These are phyloP conservation scores for Platyscapa corneri DNA, from an alignment of 1,140 invertebrate species.

Conservation along the genomic window DNA sequence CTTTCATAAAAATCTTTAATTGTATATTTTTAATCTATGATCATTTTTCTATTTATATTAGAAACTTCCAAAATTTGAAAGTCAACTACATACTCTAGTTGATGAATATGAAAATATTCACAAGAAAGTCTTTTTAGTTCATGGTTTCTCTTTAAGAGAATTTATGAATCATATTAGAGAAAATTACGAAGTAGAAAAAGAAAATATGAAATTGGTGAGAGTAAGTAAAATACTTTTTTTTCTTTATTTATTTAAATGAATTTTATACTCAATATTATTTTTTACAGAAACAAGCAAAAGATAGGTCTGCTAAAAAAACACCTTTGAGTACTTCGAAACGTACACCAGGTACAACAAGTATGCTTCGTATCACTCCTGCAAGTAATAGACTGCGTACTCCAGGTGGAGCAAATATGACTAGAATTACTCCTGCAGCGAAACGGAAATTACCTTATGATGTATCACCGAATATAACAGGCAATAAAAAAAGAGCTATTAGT, in stretches of 20 bases:
- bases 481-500: slow-evolving; percentile 57
- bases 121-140: slow-evolving; percentile 75
- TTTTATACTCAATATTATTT: slow-evolving; percentile 10
- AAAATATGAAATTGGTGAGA: slow-evolving; percentile 66
- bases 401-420: slow-evolving; percentile 54
- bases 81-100: slow-evolving; percentile 75
- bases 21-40: not conserved
- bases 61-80: slow-evolving; percentile 80
- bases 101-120: slow-evolving; percentile 75
- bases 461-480: slow-evolving; percentile 57
- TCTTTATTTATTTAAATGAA: not conserved
- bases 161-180: slow-evolving; percentile 77
- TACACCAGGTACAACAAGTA: slow-evolving; percentile 59
- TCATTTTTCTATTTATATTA: slow-evolving; percentile 52
- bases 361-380: slow-evolving; percentile 55
- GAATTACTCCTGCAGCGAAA: slow-evolving; percentile 59
- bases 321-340: slow-evolving; percentile 63
- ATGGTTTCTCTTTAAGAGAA: slow-evolving; percentile 77
- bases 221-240: slow-evolving; percentile 51
- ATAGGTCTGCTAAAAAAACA: slow-evolving; percentile 65
- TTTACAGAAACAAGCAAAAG: slow-evolving; percentile 66
- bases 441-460: slow-evolving; percentile 63
- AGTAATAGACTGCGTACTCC: slow-evolving; percentile 58
- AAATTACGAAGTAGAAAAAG: slow-evolving; percentile 64
- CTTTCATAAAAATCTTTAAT: not conserved